A percentile compares a stretch with the other conserved stretches of the same genome.
phyloP scores from a whole-genome alignment of 2,888 invertebrate species.

The Pristionchus entomophagus region DNA sequence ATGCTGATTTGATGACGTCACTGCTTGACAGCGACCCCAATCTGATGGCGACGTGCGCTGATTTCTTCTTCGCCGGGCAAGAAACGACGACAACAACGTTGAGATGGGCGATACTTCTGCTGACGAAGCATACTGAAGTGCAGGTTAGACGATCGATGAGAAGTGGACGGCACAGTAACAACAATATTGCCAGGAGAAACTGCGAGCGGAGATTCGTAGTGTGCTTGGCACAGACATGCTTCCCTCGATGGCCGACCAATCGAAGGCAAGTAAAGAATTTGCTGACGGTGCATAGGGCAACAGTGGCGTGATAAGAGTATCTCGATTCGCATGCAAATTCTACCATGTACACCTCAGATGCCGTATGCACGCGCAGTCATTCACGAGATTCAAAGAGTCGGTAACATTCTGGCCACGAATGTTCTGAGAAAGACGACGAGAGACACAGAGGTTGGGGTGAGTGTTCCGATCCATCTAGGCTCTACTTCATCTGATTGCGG shows the following conservation, averaged over 20 bases:
- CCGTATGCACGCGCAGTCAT: constrained; percentile 15
- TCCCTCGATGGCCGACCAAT: background rate
- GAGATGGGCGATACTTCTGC: background rate
- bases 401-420: constrained; percentile 24
- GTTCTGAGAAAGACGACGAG: background rate
- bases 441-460: constrained; percentile 1
- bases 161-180: too few species aligned
- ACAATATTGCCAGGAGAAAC: background rate
- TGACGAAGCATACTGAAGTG: background rate
- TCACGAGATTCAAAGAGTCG: constrained; percentile 29
- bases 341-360: background rate
- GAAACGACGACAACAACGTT: too few species aligned
- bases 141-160: background rate
- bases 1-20: background rate
- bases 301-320: too few species aligned
- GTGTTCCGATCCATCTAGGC: too few species aligned
- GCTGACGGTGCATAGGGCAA: too few species aligned
- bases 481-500: too few species aligned
- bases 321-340: too few species aligned
- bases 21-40: background rate
- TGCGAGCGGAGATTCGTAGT: background rate
- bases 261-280: background rate
- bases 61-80: too few species aligned
- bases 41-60: background rate
- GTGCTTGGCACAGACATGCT: background rate